Conservation (phyloP, 1,140 invertebrate species). For the Drosophila yakuba region DNA sequence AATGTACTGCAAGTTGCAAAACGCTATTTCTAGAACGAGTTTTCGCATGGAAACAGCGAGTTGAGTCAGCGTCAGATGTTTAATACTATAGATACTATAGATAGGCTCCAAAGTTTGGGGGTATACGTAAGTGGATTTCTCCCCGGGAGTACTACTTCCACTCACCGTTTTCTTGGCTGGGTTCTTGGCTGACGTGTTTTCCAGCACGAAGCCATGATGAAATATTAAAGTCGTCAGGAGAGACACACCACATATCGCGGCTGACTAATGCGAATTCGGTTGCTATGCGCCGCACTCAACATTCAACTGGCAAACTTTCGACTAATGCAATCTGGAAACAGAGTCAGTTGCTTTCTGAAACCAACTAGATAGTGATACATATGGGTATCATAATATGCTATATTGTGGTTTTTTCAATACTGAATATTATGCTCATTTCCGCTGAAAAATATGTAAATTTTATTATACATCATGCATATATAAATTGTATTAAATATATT, state of each 20-base stretch:
- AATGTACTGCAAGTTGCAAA: neutral
- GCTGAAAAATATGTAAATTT: too few species aligned
- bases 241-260: slow-evolving; percentile 7
- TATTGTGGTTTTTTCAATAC: neutral
- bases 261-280: slow-evolving; percentile 36
- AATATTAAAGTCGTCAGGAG: slow-evolving; percentile 7
- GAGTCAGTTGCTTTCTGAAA: neutral
- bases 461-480: too few species aligned
- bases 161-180: slow-evolving; percentile 8
- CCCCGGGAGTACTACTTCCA: neutral
- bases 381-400: too few species aligned
- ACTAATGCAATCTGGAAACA: slow-evolving; percentile 30
- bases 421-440: neutral
- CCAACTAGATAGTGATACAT: neutral
- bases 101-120: slow-evolving; percentile 17
- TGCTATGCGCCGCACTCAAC: slow-evolving; percentile 21
- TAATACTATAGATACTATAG: neutral
- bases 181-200: slow-evolving; percentile 24
- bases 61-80: slow-evolving; percentile 33
- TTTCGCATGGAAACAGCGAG: slow-evolving; percentile 23
- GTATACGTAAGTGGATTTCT: slow-evolving; percentile 27
- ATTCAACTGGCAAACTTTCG: slow-evolving; percentile 9
- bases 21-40: neutral
- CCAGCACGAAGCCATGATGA: slow-evolving; percentile 35
- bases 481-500: too few species aligned